These are phyloP conservation scores for Gari tellinella DNA, from an alignment of 2,888 invertebrate genomes.

Conservation along the genomic window DNA sequence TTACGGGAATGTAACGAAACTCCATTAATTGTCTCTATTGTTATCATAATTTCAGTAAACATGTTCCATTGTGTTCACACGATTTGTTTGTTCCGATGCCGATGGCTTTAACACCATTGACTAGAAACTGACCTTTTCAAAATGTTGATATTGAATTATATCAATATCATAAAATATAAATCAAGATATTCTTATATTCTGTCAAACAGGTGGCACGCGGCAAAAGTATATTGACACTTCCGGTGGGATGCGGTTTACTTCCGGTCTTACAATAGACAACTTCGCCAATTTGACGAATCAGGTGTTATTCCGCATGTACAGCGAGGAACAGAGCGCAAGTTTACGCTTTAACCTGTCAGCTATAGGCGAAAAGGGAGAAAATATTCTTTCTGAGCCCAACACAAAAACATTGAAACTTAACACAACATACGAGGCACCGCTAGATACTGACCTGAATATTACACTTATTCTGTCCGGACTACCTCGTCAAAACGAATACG, in stretches of 20 bases:
- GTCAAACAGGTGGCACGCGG: constrained; percentile 16
- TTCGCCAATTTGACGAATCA: constrained; percentile 14
- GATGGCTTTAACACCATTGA: no score
- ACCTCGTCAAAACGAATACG: constrained; percentile 23
- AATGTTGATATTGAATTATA: no score
- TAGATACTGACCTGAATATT: constrained; percentile 33
- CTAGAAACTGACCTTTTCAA: no score
- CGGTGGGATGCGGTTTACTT: constrained; percentile 9
- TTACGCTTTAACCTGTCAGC: constrained; percentile 35
- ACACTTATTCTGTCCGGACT: constrained; percentile 30
- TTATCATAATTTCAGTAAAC: no score
- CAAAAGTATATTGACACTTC: not conserved
- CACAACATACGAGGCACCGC: constrained; percentile 27
- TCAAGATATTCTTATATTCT: not conserved
- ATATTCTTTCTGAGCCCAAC: constrained; percentile 20
- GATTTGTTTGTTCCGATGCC: no score
- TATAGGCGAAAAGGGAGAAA: constrained; percentile 16
- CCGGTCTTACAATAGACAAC: constrained; percentile 11
- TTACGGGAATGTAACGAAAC: no score
- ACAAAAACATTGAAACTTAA: constrained; percentile 23
- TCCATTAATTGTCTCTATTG: no score
- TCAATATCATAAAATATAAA: no score
- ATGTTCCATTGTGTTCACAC: no score
- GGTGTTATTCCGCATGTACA: constrained; percentile 40
- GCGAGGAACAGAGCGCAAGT: constrained; percentile 31